Evolutionary conservation across 1,140 invertebrate species (phyloP).

Genomic region (Drosophila arawakana): DNA sequence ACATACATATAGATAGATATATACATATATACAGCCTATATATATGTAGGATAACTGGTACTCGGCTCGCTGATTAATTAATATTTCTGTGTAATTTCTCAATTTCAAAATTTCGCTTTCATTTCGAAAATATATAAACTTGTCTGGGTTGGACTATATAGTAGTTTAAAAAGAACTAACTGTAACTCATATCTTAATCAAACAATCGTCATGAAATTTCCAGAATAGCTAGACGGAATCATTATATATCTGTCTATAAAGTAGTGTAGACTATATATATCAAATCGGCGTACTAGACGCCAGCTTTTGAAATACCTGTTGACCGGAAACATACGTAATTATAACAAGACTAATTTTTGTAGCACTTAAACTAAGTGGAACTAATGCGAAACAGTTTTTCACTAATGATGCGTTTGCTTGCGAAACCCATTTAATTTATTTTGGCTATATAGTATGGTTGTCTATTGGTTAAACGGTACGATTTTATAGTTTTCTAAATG

Average conservation of each 20-base stretch:
- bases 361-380: slow-evolving; percentile 44
- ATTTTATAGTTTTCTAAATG: slow-evolving; percentile 11
- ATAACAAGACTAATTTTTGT: slow-evolving; percentile 11
- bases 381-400: slow-evolving; percentile 57
- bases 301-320: no score
- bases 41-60: slow-evolving; percentile 22
- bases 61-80: slow-evolving; percentile 63
- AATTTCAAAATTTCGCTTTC: slow-evolving; percentile 59
- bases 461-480: background rate
- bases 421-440: slow-evolving; percentile 14
- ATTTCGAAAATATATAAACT: slow-evolving; percentile 22
- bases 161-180: no score
- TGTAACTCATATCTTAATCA: background rate
- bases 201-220: background rate
- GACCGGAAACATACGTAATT: slow-evolving; percentile 19
- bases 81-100: slow-evolving; percentile 68
- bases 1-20: background rate
- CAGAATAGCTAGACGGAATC: background rate
- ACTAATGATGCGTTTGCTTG: slow-evolving; percentile 52
- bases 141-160: slow-evolving; percentile 13
- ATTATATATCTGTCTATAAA: background rate
- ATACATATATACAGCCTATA: slow-evolving; percentile 3
- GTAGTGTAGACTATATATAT: background rate
- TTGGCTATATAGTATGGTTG: background rate
- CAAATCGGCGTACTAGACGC: no score